These are phyloP conservation scores for Novumbra hubbsi DNA, from an alignment of 2,797 vertebrate species.

Conservation along the genomic window DNA sequence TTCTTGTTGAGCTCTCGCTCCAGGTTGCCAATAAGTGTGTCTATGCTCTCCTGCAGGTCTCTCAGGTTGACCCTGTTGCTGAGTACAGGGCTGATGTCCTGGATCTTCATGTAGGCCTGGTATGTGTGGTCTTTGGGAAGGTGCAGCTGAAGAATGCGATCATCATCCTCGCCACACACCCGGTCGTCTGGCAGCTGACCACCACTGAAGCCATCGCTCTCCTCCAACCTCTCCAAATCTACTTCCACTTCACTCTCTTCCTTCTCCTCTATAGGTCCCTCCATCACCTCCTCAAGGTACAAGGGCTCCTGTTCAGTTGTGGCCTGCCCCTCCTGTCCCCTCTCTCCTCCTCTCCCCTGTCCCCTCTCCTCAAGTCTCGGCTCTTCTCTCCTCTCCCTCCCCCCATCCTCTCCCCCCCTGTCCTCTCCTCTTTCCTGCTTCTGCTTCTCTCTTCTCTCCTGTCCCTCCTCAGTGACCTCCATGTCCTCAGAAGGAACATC, in stretches of 20 bases:
- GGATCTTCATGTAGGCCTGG: constrained; percentile 87
- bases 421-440: constrained; percentile 21
- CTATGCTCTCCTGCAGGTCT: constrained; percentile 97
- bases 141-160: constrained; percentile 49
- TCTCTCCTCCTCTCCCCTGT: not conserved
- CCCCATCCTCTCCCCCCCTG: constrained; percentile 8
- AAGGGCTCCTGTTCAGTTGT: constrained; percentile 36
- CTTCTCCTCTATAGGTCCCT: constrained; percentile 4
- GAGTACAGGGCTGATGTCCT: constrained; percentile 80
- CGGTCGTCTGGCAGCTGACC: constrained; percentile 53
- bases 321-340: not conserved
- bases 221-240: constrained; percentile 36
- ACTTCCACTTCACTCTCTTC: constrained; percentile 34
- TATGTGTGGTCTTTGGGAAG: constrained; percentile 77
- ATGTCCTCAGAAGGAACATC: constrained; percentile 83
- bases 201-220: constrained; percentile 37
- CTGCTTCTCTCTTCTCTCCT: constrained; percentile 40
- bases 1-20: constrained; percentile 97
- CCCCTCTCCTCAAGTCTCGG: constrained; percentile 34
- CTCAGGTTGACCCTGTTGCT: constrained; percentile 88
- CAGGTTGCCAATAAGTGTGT: constrained; percentile 94
- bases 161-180: constrained; percentile 29
- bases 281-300: not conserved
- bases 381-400: not conserved
- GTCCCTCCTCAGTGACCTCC: constrained; percentile 54